phyloP scores from a whole-genome alignment of 2,113 vertebrate species.

The Amblyopsis rosae region DNA sequence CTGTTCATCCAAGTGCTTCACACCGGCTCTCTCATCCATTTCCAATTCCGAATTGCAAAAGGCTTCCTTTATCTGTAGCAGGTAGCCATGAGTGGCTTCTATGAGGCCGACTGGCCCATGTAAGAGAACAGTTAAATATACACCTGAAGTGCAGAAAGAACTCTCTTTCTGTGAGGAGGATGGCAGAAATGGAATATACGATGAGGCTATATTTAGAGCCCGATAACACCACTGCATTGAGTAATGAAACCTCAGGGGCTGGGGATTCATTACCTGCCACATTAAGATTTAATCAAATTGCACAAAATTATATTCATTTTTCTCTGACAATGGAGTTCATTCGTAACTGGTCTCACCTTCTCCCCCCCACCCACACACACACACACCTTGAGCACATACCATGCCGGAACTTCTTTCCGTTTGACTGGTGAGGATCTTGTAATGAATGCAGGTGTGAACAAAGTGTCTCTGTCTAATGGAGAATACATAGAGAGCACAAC shows the following conservation, averaged over 20 bases:
- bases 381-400: conserved; percentile 16
- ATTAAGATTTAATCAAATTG: conserved; percentile 82
- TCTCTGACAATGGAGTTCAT: conserved; percentile 65
- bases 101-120: conserved; percentile 50
- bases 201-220: conserved; percentile 80
- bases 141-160: conserved; percentile 70
- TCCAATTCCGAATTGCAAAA: conserved; percentile 50
- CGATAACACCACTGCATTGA: conserved; percentile 67
- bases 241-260: conserved; percentile 71
- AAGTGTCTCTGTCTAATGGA: not conserved
- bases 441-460: conserved; percentile 29
- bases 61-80: conserved; percentile 50
- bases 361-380: not conserved
- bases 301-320: conserved; percentile 72
- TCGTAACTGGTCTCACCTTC: conserved; percentile 49
- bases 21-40: conserved; percentile 57
- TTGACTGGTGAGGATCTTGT: conserved; percentile 23
- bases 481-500: not conserved
- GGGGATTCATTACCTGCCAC: conserved; percentile 77
- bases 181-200: conserved; percentile 78
- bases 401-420: conserved; percentile 18
- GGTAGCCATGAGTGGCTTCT: conserved; percentile 44
- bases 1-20: conserved; percentile 53
- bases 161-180: conserved; percentile 52
- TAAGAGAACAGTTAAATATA: conserved; percentile 71